These are phyloP conservation scores for Noctua pronuba DNA, from an alignment of 2,888 invertebrate genomes.

Conservation along the genomic window DNA sequence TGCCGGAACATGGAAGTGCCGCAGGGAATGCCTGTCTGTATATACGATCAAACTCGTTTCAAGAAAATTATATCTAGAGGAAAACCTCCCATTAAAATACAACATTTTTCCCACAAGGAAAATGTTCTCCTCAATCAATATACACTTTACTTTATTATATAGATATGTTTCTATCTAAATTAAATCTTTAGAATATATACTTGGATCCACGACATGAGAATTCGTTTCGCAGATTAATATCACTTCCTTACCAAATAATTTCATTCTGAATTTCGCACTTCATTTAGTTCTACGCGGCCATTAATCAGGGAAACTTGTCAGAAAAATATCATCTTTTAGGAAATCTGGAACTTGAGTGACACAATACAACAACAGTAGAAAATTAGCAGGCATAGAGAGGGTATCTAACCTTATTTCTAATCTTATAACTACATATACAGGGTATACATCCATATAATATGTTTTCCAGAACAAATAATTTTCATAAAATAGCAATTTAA, in stretches of 20 bases:
- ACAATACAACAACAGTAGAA: conserved; percentile 57
- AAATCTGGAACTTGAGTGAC: conserved; percentile 47
- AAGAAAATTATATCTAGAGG: conserved; percentile 8
- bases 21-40: background rate
- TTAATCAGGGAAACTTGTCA: conserved; percentile 46
- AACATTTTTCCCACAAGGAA: background rate
- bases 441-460: conserved; percentile 59
- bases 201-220: conserved; percentile 37
- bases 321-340: conserved; percentile 51
- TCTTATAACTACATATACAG: conserved; percentile 54
- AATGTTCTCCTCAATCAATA: conserved; percentile 10
- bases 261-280: conserved; percentile 30
- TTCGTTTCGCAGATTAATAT: conserved; percentile 47
- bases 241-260: conserved; percentile 51
- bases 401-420: conserved; percentile 54
- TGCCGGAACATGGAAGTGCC: conserved; percentile 16
- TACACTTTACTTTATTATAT: conserved; percentile 32
- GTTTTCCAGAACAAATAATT: conserved; percentile 51
- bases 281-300: conserved; percentile 12
- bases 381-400: conserved; percentile 51
- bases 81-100: conserved; percentile 34
- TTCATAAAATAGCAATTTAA: conserved; percentile 48
- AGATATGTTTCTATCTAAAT: conserved; percentile 52
- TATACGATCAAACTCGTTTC: background rate
- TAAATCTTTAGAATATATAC: conserved; percentile 45